A percentile compares a stretch with the other conserved stretches of the same genome.
Conservation (phyloP, 2,888 invertebrate genomes). For the Xanthia togata region DNA sequence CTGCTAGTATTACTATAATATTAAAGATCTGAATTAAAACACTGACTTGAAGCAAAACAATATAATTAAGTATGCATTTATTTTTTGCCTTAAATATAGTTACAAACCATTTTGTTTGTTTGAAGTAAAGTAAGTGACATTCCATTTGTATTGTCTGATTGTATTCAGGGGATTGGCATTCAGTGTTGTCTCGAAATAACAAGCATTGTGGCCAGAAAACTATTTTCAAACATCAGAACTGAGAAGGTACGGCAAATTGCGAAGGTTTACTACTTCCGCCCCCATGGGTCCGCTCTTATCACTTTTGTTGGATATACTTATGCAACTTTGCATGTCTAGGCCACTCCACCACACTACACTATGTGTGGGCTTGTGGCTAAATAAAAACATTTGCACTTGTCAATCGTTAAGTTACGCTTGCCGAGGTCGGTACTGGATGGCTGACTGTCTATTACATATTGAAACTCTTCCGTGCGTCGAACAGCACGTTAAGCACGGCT, state of each 20-base stretch:
- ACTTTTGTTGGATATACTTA: not conserved
- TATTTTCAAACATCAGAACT: constrained; percentile 34
- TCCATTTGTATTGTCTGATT: constrained; percentile 46
- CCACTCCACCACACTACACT: too few relatives aligned
- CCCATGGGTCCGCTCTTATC: not conserved
- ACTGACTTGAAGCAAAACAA: not conserved
- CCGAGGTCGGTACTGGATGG: too few relatives aligned
- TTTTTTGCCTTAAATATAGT: not conserved
- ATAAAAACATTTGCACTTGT: too few relatives aligned
- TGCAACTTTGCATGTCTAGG: not conserved
- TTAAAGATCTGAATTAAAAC: not conserved
- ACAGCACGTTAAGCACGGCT: not conserved
- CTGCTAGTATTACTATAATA: too few relatives aligned
- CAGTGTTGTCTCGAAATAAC: constrained; percentile 21
- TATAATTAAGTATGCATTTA: not conserved
- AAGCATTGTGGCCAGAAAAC: constrained; percentile 20
- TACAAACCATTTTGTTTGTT: constrained; percentile 33
- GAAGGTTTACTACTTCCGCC: not conserved
- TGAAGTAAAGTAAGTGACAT: constrained; percentile 29
- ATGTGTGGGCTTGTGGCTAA: too few relatives aligned
- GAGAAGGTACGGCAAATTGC: not conserved
- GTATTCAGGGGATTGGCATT: constrained; percentile 11
- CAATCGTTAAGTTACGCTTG: too few relatives aligned
- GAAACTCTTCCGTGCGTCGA: not conserved
- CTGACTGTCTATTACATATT: not conserved